These are phyloP conservation scores for Galemys pyrenaicus DNA, from an alignment of 2,113 vertebrate genomes.

Conservation along the genomic window DNA sequence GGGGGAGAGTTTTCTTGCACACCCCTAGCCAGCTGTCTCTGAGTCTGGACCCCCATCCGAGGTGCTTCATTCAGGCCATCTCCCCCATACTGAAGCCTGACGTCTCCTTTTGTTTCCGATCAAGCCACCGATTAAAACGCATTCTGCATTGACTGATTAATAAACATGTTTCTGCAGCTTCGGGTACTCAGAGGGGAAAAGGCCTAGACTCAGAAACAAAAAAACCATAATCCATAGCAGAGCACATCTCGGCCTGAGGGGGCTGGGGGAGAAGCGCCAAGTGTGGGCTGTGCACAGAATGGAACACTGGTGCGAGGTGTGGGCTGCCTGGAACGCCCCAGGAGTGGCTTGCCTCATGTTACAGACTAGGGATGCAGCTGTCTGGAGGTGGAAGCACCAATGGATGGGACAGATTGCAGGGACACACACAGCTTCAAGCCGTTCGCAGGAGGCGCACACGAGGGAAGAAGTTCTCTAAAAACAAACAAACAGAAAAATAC, in stretches of 20 bases:
- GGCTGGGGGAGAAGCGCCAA: slow-evolving; percentile 51
- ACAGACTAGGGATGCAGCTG: slow-evolving; percentile 73
- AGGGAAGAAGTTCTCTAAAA: slow-evolving; percentile 27
- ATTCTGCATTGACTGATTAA: neutral
- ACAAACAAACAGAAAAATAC: neutral
- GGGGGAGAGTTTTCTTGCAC: neutral
- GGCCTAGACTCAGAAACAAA: neutral
- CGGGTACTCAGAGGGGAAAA: neutral
- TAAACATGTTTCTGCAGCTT: slow-evolving; percentile 26
- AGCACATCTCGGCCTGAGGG: neutral
- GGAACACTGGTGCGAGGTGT: slow-evolving; percentile 70
- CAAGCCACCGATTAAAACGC: neutral
- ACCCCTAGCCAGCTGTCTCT: neutral
- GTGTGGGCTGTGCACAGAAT: slow-evolving; percentile 52
- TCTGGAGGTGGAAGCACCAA: slow-evolving; percentile 71
- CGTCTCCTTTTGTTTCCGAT: neutral
- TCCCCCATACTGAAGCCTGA: neutral
- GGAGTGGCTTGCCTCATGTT: slow-evolving; percentile 56
- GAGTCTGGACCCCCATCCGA: neutral
- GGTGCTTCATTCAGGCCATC: neutral
- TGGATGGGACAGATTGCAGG: slow-evolving; percentile 45
- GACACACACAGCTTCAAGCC: neutral
- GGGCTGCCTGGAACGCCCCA: slow-evolving; percentile 69
- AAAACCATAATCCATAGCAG: neutral
- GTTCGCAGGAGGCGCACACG: neutral